A percentile compares a stretch with the other conserved stretches of the same genome.
phyloP scores from a whole-genome alignment of 1,140 invertebrate genomes.

The Aradophagus sp. region DNA sequence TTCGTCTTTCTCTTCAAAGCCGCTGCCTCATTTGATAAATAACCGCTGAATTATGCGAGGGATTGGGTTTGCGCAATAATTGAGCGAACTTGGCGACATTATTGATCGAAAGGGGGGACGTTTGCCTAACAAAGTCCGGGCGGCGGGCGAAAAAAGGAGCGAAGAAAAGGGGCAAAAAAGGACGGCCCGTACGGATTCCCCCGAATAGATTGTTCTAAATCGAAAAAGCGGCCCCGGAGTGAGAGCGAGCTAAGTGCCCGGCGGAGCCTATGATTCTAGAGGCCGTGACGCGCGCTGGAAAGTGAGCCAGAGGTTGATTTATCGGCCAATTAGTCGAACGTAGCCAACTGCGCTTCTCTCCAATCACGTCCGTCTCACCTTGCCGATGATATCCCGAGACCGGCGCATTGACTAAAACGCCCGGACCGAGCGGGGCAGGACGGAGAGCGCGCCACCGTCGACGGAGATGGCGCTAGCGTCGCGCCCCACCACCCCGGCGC shows the following conservation, averaged over 20 bases:
- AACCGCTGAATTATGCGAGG: slow-evolving; percentile 9
- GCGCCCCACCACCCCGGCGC: slow-evolving; percentile 19
- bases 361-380: slow-evolving; percentile 53
- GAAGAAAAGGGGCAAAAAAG: too few relatives aligned
- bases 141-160: slow-evolving; percentile 15
- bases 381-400: slow-evolving; percentile 53
- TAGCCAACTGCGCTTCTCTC: slow-evolving; percentile 54
- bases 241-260: slow-evolving; percentile 40
- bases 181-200: slow-evolving; percentile 11
- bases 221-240: slow-evolving; percentile 34
- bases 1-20: too few relatives aligned
- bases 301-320: slow-evolving; percentile 58
- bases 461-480: slow-evolving; percentile 5
- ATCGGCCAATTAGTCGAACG: slow-evolving; percentile 59
- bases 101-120: slow-evolving; percentile 9
- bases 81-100: slow-evolving; percentile 17
- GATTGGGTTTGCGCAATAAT: slow-evolving; percentile 12
- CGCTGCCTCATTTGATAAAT: slow-evolving; percentile 7
- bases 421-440: slow-evolving; percentile 21
- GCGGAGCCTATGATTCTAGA: slow-evolving; percentile 51
- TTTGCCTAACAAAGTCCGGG: slow-evolving; percentile 14
- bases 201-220: slow-evolving; percentile 49
- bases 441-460: background rate
- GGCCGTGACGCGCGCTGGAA: slow-evolving; percentile 44
- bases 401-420: slow-evolving; percentile 56